A percentile compares a stretch with the other conserved stretches of the same genome.
phyloP scores from a whole-genome alignment of 92 coral and sea anemone genomes.

The Siderastrea siderea region DNA sequence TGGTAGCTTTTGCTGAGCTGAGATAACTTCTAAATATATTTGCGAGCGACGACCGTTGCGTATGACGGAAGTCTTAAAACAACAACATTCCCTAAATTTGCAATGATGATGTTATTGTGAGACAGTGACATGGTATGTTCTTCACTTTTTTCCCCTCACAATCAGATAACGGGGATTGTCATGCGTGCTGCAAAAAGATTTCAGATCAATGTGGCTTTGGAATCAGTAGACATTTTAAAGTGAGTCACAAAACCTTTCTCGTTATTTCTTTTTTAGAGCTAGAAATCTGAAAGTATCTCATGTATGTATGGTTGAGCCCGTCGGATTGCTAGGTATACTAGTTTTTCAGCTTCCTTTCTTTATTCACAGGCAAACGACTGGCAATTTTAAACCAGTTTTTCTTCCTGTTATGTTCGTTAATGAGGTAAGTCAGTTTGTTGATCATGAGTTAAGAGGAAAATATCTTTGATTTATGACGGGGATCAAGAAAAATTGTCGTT shows the following conservation, averaged over 20 bases:
- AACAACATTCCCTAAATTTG: too few relatives aligned
- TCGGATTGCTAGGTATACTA: neutral
- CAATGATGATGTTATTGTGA: too few relatives aligned
- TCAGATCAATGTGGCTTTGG: slow-evolving; percentile 83
- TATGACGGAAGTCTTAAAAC: too few relatives aligned
- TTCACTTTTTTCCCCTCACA: neutral
- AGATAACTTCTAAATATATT: too few relatives aligned
- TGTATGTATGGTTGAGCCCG: too few relatives aligned
- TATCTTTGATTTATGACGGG: too few relatives aligned
- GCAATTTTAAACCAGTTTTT: slow-evolving; percentile 67
- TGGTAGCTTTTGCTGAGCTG: too few relatives aligned
- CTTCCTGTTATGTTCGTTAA: slow-evolving; percentile 87
- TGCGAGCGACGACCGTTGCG: too few relatives aligned
- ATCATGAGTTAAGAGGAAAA: neutral
- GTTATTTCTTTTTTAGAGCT: neutral
- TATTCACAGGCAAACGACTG: slow-evolving; percentile 56
- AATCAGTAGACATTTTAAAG: slow-evolving; percentile 69
- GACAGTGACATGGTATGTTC: neutral
- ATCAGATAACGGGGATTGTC: slow-evolving; percentile 86
- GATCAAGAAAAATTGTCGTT: too few relatives aligned
- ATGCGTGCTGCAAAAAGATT: slow-evolving; percentile 86
- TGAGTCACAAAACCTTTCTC: slow-evolving; percentile 29
- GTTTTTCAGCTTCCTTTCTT: neutral
- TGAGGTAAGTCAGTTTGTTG: slow-evolving; percentile 66
- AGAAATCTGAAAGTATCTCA: too few relatives aligned